Percentiles rank a stretch among this genome's conserved stretches.
Evolutionary conservation across 2,113 vertebrate genomes (phyloP).

Genomic region (Peromyscus polionotus): DNA sequence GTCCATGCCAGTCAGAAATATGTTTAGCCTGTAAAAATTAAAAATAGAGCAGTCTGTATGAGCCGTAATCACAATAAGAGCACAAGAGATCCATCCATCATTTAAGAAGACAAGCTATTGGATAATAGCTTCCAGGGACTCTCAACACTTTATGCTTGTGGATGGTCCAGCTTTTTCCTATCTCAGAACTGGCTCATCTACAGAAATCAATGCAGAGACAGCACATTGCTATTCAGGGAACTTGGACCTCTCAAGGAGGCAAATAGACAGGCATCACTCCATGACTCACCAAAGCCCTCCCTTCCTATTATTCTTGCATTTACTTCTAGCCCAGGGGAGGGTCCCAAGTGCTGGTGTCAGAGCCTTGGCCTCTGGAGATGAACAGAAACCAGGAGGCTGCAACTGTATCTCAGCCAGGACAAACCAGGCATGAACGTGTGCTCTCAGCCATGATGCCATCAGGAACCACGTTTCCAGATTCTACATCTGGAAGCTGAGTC

Average conservation of each 20-base stretch:
- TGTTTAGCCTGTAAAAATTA: constrained; percentile 91
- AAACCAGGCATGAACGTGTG: background rate
- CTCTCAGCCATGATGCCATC: background rate
- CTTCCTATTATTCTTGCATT: background rate
- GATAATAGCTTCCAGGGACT: constrained; percentile 54
- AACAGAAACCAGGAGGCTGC: background rate
- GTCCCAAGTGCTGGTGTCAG: background rate
- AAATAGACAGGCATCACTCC: background rate
- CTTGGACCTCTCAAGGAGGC: background rate
- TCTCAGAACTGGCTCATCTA: background rate
- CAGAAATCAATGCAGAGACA: constrained; percentile 41
- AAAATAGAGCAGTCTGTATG: background rate
- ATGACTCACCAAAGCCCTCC: background rate
- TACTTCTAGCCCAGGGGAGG: background rate
- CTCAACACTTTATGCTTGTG: background rate
- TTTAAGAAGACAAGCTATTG: constrained; percentile 32
- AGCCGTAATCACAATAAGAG: background rate
- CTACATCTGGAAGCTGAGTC: background rate
- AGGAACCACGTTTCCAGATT: background rate
- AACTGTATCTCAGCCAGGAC: background rate
- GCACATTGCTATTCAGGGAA: background rate
- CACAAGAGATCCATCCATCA: background rate
- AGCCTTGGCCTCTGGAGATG: background rate
- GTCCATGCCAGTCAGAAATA: constrained; percentile 93
- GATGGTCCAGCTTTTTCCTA: background rate